These are phyloP conservation scores for Turnix velox DNA, from an alignment of 2,113 vertebrate species.

Conservation along the genomic window DNA sequence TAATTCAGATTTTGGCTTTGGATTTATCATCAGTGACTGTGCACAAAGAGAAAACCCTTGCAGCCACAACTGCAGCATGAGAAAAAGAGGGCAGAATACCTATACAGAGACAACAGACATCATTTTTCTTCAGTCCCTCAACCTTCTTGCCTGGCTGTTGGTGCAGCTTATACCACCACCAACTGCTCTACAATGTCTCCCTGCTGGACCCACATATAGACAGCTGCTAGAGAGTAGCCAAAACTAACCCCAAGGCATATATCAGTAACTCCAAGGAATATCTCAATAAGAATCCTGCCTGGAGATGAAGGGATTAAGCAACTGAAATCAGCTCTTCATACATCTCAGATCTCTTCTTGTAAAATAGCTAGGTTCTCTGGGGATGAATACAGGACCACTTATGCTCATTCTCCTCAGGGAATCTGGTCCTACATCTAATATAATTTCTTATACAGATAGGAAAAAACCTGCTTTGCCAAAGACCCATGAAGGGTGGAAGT, in stretches of 20 bases:
- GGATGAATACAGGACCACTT: background rate
- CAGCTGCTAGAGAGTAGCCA: background rate
- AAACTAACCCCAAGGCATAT: conserved; percentile 6
- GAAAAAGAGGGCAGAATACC: background rate
- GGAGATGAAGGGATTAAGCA: conserved; percentile 1
- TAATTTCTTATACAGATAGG: background rate
- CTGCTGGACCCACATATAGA: background rate
- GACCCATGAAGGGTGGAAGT: background rate
- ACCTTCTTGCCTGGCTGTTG: background rate
- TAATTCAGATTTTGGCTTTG: background rate
- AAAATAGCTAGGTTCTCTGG: background rate
- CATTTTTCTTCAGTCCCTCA: background rate
- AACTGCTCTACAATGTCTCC: background rate
- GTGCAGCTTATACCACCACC: background rate
- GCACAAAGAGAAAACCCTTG: background rate
- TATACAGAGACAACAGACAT: background rate
- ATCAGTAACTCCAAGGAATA: conserved; percentile 1
- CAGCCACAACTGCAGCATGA: background rate
- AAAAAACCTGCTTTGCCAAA: background rate
- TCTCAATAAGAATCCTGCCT: conserved; percentile 1
- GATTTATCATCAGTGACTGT: background rate
- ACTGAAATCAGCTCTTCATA: conserved; percentile 5
- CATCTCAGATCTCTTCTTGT: background rate
- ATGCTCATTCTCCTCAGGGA: background rate
- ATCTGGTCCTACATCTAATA: background rate